These are phyloP conservation scores for Heliconius hermathena DNA, from an alignment of 1,140 invertebrate species.

Conservation along the genomic window DNA sequence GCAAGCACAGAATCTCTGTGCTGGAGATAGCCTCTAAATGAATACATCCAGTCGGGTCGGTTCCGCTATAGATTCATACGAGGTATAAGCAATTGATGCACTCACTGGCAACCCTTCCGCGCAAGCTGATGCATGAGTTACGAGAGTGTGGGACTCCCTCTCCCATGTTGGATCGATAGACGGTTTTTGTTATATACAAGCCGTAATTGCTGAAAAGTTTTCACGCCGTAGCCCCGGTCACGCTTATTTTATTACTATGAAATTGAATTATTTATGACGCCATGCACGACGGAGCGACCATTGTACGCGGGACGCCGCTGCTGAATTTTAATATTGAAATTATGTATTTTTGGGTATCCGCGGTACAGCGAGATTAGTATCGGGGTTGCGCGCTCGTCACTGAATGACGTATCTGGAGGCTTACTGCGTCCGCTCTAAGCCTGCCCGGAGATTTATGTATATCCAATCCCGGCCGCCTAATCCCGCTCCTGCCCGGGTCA, in stretches of 20 bases:
- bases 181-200: slow-evolving; percentile 79
- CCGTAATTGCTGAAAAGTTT: slow-evolving; percentile 81
- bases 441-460: slow-evolving; percentile 78
- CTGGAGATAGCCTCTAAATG: slow-evolving; percentile 56
- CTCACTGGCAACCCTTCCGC: slow-evolving; percentile 74
- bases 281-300: slow-evolving; percentile 65
- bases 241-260: slow-evolving; percentile 82
- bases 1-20: slow-evolving; percentile 40
- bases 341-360: slow-evolving; percentile 60
- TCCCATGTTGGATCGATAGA: slow-evolving; percentile 68
- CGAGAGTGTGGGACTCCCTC: slow-evolving; percentile 59
- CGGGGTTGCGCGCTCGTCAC: slow-evolving; percentile 58
- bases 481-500: slow-evolving; percentile 77
- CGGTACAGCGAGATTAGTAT: slow-evolving; percentile 66
- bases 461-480: slow-evolving; percentile 79
- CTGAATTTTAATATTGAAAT: slow-evolving; percentile 80
- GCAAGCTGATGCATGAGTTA: slow-evolving; percentile 81
- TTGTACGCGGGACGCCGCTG: slow-evolving; percentile 62
- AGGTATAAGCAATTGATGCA: slow-evolving; percentile 78
- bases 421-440: slow-evolving; percentile 77
- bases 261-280: slow-evolving; percentile 81
- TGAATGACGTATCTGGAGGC: slow-evolving; percentile 77
- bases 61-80: slow-evolving; percentile 61
- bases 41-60: slow-evolving; percentile 66
- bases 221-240: slow-evolving; percentile 76